Conservation (phyloP, 2,888 invertebrate genomes). For the Limenitis camilla region DNA sequence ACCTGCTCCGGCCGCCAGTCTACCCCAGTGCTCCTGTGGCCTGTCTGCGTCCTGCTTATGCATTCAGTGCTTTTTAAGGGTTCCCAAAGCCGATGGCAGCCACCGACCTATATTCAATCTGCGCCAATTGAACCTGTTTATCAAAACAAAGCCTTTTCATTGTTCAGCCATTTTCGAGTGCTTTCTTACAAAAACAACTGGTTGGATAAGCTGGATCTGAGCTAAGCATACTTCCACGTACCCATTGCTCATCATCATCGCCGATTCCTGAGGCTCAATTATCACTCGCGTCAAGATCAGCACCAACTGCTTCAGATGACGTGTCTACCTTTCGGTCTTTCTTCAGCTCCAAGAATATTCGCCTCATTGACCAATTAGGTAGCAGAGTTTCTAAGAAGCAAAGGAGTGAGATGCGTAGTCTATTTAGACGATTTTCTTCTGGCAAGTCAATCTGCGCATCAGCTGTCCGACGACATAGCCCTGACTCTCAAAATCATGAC, state of each 20-base stretch:
- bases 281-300: neutral
- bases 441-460: conserved; percentile 3
- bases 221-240: conserved; percentile 25
- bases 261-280: conserved; percentile 19
- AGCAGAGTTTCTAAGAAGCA: conserved; percentile 21
- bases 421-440: conserved; percentile 31
- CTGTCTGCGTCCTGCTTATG: too few relatives aligned
- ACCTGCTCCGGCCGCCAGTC: too few relatives aligned
- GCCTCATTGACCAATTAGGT: conserved; percentile 28
- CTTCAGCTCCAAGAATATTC: conserved; percentile 26
- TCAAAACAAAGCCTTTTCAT: conserved; percentile 11
- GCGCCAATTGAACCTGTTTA: conserved; percentile 17
- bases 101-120: conserved; percentile 20
- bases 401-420: conserved; percentile 26
- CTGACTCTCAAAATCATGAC: conserved; percentile 6
- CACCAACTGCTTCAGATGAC: conserved; percentile 14
- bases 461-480: neutral
- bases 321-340: conserved; percentile 23
- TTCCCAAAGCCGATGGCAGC: conserved; percentile 16
- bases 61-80: too few relatives aligned
- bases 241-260: conserved; percentile 10
- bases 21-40: too few relatives aligned
- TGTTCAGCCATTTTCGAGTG: conserved; percentile 18
- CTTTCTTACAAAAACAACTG: conserved; percentile 20
- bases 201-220: conserved; percentile 22